phyloP scores from a whole-genome alignment of 2,888 invertebrate species.

The Athripsodes cinereus region DNA sequence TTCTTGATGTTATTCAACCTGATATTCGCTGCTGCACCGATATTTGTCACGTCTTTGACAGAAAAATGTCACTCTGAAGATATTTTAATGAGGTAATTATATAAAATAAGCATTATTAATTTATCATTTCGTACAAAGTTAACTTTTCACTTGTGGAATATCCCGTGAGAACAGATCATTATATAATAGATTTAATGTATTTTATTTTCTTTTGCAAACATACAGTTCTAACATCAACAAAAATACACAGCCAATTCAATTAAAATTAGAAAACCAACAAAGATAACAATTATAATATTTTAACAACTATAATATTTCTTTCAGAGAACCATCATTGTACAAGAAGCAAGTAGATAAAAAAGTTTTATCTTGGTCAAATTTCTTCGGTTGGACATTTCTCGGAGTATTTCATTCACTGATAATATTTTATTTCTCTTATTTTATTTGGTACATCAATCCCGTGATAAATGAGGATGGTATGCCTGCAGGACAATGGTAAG shows the following conservation, averaged over 20 bases:
- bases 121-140: too few species aligned
- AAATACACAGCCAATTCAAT: too few species aligned
- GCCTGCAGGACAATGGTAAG: constrained; percentile 48
- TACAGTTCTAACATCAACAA: too few species aligned
- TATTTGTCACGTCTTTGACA: constrained; percentile 65
- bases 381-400: constrained; percentile 54
- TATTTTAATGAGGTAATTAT: constrained; percentile 46
- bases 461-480: constrained; percentile 48
- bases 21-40: constrained; percentile 68
- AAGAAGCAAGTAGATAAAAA: constrained; percentile 56
- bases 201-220: too few species aligned
- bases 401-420: constrained; percentile 60
- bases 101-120: too few species aligned
- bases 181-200: not conserved
- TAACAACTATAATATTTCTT: too few species aligned
- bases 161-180: not conserved
- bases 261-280: too few species aligned
- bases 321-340: constrained; percentile 63
- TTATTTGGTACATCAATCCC: constrained; percentile 41
- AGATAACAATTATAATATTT: too few species aligned
- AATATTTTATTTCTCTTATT: constrained; percentile 52
- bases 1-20: constrained; percentile 74
- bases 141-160: too few species aligned
- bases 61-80: constrained; percentile 63
- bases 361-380: constrained; percentile 56